A percentile compares a stretch with the other conserved stretches of the same genome.
phyloP scores from a whole-genome alignment of 2,113 vertebrate genomes.

The Oplegnathus fasciatus region DNA sequence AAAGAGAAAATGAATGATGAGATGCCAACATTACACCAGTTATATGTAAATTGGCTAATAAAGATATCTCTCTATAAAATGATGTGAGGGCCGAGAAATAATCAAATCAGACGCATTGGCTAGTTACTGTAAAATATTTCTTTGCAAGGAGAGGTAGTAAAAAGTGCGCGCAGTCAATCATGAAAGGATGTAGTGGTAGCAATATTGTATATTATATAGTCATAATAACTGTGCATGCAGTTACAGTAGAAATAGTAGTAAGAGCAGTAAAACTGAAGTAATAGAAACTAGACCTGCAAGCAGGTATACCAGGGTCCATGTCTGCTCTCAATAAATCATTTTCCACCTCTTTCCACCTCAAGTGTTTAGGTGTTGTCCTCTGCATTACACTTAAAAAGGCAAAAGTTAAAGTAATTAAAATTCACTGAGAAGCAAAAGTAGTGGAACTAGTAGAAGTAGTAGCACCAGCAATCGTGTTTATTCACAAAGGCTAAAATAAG shows the following conservation, averaged over 20 bases:
- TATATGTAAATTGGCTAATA: slow-evolving; percentile 60
- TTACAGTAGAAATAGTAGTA: background rate
- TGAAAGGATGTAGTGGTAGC: slow-evolving; percentile 7
- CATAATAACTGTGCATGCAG: background rate
- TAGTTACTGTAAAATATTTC: slow-evolving; percentile 13
- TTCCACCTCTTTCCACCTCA: background rate
- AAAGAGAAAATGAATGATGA: slow-evolving; percentile 59
- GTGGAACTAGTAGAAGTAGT: too few relatives aligned
- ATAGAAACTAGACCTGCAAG: background rate
- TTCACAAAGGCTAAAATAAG: slow-evolving; percentile 5
- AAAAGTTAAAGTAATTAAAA: background rate
- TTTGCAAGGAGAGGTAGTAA: background rate
- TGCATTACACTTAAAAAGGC: background rate
- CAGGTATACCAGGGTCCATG: background rate
- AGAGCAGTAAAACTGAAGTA: slow-evolving; percentile 2
- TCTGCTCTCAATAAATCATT: background rate
- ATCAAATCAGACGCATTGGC: slow-evolving; percentile 20
- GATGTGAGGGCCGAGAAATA: slow-evolving; percentile 23
- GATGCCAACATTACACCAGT: slow-evolving; percentile 51
- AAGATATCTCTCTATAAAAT: slow-evolving; percentile 32
- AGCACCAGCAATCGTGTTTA: background rate
- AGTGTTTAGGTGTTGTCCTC: background rate
- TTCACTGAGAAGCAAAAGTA: background rate
- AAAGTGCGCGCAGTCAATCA: background rate
- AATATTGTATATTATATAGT: background rate